Percentiles rank a stretch among this genome's conserved stretches.
Evolutionary conservation across 2,888 invertebrate species (phyloP).

Genomic region (Pasiphila rectangulata): DNA sequence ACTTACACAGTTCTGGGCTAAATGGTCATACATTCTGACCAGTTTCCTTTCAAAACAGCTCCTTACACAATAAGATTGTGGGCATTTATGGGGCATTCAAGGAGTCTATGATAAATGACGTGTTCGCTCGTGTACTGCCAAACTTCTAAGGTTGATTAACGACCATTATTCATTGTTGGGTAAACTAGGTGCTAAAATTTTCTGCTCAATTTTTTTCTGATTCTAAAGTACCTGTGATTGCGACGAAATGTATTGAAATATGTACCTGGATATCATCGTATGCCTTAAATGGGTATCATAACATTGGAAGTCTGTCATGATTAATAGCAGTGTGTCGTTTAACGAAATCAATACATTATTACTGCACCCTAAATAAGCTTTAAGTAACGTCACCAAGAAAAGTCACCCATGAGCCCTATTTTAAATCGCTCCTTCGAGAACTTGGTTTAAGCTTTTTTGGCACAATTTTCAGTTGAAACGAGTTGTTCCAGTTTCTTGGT

Average conservation of each 20-base stretch:
- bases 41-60: not conserved
- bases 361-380: too few species aligned
- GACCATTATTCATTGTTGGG: slow-evolving; percentile 33
- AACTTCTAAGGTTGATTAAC: slow-evolving; percentile 48
- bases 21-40: too few species aligned
- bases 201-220: slow-evolving; percentile 14
- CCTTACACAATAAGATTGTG: slow-evolving; percentile 49
- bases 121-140: slow-evolving; percentile 48
- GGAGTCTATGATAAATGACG: slow-evolving; percentile 61
- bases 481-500: too few species aligned
- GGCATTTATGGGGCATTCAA: slow-evolving; percentile 73
- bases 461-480: too few species aligned
- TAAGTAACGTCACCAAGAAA: too few species aligned
- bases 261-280: not conserved
- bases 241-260: not conserved
- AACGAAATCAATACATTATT: too few species aligned
- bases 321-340: not conserved
- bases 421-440: too few species aligned
- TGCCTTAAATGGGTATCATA: not conserved
- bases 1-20: too few species aligned
- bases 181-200: slow-evolving; percentile 27
- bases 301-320: not conserved
- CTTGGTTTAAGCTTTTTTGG: too few species aligned
- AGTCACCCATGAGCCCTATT: too few species aligned
- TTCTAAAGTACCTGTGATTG: slow-evolving; percentile 2